Percentiles rank a stretch among this genome's conserved stretches.
Conservation (phyloP, 1,140 invertebrate species). For the Cephus cinctus region DNA sequence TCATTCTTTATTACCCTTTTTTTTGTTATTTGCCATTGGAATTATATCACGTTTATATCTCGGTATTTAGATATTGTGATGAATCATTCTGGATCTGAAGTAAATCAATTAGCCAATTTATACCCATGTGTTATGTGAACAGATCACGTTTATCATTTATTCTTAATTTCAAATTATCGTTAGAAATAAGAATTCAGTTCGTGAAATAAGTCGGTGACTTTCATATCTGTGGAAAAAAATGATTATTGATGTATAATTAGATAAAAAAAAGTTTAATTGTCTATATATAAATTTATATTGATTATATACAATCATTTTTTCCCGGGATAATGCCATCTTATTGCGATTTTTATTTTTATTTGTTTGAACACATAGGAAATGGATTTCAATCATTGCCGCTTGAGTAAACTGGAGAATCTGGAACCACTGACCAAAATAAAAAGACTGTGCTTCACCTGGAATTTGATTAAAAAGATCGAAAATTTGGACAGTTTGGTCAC, state of each 20-base stretch:
- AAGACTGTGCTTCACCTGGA: constrained; percentile 87
- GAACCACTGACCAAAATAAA: constrained; percentile 73
- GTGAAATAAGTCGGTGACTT: neutral
- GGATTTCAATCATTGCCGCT: constrained; percentile 86
- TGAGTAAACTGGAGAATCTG: constrained; percentile 80
- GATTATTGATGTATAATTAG: neutral
- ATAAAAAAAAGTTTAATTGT: constrained; percentile 3
- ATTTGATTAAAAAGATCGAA: constrained; percentile 93
- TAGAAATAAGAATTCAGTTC: neutral
- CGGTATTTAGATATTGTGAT: neutral
- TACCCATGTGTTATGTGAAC: neutral
- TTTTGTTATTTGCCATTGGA: neutral
- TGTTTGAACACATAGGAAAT: constrained; percentile 67
- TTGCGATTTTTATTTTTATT: constrained; percentile 17
- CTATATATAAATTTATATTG: constrained; percentile 8
- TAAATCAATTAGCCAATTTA: neutral
- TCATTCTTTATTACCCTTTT: neutral
- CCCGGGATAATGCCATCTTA: neutral
- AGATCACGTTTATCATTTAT: neutral
- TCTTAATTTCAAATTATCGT: neutral
- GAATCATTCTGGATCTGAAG: neutral
- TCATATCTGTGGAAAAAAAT: neutral
- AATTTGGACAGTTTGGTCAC: constrained; percentile 74
- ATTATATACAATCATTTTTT: neutral
- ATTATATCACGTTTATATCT: neutral